Percentiles rank a stretch among this genome's conserved stretches.
These are phyloP conservation scores for Argynnis bischoffii DNA, from an alignment of 2,888 invertebrate genomes.

Conservation along the genomic window DNA sequence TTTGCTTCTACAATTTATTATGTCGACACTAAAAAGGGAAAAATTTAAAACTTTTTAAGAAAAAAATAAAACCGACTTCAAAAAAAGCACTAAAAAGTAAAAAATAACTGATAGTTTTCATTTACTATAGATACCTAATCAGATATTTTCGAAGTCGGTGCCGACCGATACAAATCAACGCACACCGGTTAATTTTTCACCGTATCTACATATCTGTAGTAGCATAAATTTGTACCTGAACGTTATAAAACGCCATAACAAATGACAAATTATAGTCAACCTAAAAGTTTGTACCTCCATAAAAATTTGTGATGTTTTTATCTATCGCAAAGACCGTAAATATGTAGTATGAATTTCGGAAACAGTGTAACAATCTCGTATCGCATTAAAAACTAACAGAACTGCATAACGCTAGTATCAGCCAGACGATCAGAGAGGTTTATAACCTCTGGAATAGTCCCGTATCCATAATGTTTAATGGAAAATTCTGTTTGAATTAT, in stretches of 20 bases:
- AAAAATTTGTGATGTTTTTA: conserved; percentile 26
- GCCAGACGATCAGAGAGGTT: conserved; percentile 18
- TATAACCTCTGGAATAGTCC: conserved; percentile 4
- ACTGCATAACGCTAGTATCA: conserved; percentile 21
- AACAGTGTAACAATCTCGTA: conserved; percentile 20
- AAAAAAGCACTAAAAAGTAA: too few relatives aligned
- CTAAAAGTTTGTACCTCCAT: conserved; percentile 11
- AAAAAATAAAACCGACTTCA: too few relatives aligned
- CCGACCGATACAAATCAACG: too few relatives aligned
- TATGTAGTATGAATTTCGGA: conserved; percentile 15
- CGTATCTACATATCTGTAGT: too few relatives aligned
- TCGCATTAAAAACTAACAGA: conserved; percentile 30
- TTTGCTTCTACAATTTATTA: too few relatives aligned
- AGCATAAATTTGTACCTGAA: too few relatives aligned
- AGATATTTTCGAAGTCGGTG: too few relatives aligned
- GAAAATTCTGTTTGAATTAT: background rate
- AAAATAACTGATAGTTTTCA: too few relatives aligned
- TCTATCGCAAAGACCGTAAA: conserved; percentile 24
- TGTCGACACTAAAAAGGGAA: too few relatives aligned
- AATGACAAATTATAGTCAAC: background rate
- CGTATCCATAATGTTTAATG: background rate
- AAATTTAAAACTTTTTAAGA: too few relatives aligned
- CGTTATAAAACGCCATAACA: background rate
- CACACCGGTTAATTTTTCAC: too few relatives aligned
- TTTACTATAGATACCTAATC: too few relatives aligned